Evolutionary conservation across 1,140 invertebrate genomes (phyloP), one percentile per base, ranked within the genome.

Genomic region (Drosophila murphyi): DNA sequence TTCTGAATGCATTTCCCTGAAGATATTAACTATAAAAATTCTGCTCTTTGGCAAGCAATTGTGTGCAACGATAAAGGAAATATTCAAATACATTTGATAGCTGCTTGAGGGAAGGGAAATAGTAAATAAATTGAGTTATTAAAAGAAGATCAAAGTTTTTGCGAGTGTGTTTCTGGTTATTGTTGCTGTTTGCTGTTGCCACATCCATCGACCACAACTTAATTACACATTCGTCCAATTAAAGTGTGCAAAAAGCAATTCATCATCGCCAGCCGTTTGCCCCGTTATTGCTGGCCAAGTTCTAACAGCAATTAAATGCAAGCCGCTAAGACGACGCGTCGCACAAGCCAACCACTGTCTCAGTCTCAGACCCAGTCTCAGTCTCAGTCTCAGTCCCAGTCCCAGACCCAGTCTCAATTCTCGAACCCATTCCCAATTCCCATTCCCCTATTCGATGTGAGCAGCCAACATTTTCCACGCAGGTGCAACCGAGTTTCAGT

Each of bases 221-320:
- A 88, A 88, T 88, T 88, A 88, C 82, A 87, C 82, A 79, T 89
- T 89, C 85, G 67, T 88, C 85, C 85, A 88, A 88, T 88, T 88
- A 89, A 89, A 88, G 80, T 89, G 80, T 89, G 85, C 85, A 88
- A 89, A 86, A 88, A 85, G 85, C 85, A 88, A 88, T 88, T 88
- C 85, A 88, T 88, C 82, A 85, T 85, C 83, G 63, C 56, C 43
- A 59, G 39, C 50, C 41, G 67, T 61, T 43, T 72, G 68, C 45
- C 34, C 85, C 85, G 85, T 88, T 88, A 89, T 89, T 76, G 74
- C 74, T 80, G 80, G 80, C 83, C 83, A 89, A 88, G 80, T 89
- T 88, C 85, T 88, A 88, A 88, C 74, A 89, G 86, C 83, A 88
- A 88, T 88, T 88, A 88, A 88, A 76, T 64, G 57, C 35, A 32